These are phyloP conservation scores for Lutjanus erythropterus DNA, from an alignment of 2,113 vertebrate species.

Conservation along the genomic window DNA sequence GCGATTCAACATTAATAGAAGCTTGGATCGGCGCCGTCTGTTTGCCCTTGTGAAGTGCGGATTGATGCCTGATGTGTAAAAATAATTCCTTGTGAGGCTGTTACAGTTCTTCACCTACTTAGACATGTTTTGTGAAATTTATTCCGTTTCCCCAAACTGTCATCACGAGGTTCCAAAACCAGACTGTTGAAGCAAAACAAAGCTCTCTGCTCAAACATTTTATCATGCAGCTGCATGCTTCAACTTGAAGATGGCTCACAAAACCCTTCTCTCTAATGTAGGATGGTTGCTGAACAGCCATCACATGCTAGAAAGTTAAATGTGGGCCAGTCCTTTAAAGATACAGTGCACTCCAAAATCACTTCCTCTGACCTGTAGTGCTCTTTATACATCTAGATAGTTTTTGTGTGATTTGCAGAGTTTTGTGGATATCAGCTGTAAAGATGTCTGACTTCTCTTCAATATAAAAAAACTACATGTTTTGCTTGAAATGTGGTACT, in stretches of 20 bases:
- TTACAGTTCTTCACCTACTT: not conserved
- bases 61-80: constrained; percentile 14
- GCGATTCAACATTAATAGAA: not conserved
- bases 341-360: no score
- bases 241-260: not conserved
- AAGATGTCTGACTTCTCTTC: no score
- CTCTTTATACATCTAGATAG: no score
- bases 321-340: no score
- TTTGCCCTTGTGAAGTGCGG: constrained; percentile 18
- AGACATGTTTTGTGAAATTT: not conserved
- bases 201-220: not conserved
- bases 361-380: no score
- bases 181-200: not conserved
- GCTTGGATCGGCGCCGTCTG: constrained; percentile 2
- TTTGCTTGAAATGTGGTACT: no score
- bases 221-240: not conserved
- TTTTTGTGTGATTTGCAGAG: no score
- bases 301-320: not conserved
- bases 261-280: not conserved
- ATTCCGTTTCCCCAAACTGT: not conserved
- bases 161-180: not conserved
- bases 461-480: no score
- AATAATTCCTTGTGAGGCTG: constrained; percentile 9
- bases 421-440: no score
- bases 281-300: not conserved